These are phyloP conservation scores for Dicyrtoma fusca DNA, from an alignment of 2,888 invertebrate genomes.

Conservation along the genomic window DNA sequence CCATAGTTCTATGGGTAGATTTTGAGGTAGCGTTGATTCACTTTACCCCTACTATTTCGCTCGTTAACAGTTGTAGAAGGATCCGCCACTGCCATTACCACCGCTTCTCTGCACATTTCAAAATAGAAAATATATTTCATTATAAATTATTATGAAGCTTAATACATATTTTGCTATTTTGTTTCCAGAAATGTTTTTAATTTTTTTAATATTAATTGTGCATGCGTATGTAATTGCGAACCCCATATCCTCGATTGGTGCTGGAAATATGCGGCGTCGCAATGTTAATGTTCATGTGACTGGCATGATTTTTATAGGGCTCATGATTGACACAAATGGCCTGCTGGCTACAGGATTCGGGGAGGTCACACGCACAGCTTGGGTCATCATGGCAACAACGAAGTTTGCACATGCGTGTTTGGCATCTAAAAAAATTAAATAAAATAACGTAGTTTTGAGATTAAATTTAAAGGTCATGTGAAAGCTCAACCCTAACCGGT, in stretches of 20 bases:
- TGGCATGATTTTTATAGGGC: constrained; percentile 48
- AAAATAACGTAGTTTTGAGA: too few relatives aligned
- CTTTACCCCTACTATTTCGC: too few relatives aligned
- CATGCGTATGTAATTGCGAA: background rate
- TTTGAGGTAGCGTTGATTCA: too few relatives aligned
- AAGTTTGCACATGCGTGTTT: constrained; percentile 46
- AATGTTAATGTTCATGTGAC: constrained; percentile 46
- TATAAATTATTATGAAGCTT: constrained; percentile 4
- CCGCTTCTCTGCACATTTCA: background rate
- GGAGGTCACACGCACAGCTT: constrained; percentile 32
- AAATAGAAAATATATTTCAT: background rate
- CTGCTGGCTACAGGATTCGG: constrained; percentile 30
- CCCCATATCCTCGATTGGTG: constrained; percentile 49
- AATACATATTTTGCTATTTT: too few relatives aligned
- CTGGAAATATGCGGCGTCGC: constrained; percentile 51
- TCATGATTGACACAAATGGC: constrained; percentile 49
- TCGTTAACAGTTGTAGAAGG: constrained; percentile 49
- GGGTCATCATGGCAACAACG: constrained; percentile 51
- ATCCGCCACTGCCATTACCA: constrained; percentile 24
- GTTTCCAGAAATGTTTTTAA: background rate
- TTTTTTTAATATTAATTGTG: background rate
- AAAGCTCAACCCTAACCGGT: too few relatives aligned
- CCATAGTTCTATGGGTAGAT: too few relatives aligned
- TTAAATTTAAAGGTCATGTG: too few relatives aligned
- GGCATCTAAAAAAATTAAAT: too few relatives aligned